Conservation (phyloP, 2,113 vertebrate genomes). For the Microcebus lehilahytsara region DNA sequence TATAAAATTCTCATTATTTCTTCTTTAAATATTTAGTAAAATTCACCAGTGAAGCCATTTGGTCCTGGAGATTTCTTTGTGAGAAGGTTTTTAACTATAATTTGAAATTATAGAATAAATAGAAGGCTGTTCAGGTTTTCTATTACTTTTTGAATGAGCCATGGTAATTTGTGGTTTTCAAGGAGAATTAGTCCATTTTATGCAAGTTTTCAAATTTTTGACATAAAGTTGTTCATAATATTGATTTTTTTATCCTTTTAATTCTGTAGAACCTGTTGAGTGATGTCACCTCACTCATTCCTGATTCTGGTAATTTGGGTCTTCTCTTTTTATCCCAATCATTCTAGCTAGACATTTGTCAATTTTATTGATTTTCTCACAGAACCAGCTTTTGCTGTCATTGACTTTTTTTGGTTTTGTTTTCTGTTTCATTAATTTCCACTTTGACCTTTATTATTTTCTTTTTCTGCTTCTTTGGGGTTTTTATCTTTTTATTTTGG, state of each 20-base stretch:
- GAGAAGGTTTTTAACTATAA: background rate
- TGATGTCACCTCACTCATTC: background rate
- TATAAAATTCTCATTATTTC: background rate
- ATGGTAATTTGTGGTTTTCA: background rate
- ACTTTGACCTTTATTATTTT: background rate
- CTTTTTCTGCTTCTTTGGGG: background rate
- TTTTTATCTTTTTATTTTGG: background rate
- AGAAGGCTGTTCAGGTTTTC: background rate
- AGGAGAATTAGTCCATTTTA: background rate
- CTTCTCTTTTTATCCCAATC: background rate
- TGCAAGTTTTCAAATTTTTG: background rate
- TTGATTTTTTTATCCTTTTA: background rate
- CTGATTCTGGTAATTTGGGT: background rate
- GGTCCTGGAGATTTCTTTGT: background rate
- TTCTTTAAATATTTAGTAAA: background rate
- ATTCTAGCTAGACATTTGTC: background rate
- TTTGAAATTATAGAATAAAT: background rate
- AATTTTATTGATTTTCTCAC: background rate
- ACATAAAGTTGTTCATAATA: background rate
- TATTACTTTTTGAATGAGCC: background rate
- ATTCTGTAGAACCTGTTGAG: background rate
- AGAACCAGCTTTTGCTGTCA: background rate
- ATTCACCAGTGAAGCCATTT: background rate
- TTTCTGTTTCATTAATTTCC: background rate
- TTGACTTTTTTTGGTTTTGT: background rate